phyloP scores from a whole-genome alignment of 2,113 vertebrate species.

The Proterorhinus semilunaris region DNA sequence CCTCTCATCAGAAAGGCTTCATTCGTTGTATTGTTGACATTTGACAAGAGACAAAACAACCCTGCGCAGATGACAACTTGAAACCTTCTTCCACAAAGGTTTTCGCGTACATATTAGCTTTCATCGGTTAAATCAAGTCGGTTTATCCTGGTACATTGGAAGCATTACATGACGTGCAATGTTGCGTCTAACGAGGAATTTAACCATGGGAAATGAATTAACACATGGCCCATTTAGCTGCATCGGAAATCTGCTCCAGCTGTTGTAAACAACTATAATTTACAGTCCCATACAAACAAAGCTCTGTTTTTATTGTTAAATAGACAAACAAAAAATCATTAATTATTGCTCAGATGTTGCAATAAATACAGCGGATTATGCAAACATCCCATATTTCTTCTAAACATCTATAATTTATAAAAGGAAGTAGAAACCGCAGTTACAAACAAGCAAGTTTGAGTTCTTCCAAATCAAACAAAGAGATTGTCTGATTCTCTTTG shows the following conservation, averaged over 20 bases:
- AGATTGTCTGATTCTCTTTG: no score
- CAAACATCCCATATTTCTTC: not conserved
- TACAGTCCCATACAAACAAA: not conserved
- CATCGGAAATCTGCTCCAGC: not conserved
- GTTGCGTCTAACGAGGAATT: not conserved
- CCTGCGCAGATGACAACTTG: no score
- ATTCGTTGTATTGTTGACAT: no score
- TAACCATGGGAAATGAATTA: not conserved
- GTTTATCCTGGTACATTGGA: not conserved
- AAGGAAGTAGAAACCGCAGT: not conserved
- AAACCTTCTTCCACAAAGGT: no score
- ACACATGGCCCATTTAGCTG: not conserved
- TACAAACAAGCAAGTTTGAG: not conserved
- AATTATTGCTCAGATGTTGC: conserved; percentile 4
- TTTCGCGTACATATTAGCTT: no score
- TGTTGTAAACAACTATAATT: conserved; percentile 3
- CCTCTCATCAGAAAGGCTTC: no score
- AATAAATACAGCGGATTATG: not conserved
- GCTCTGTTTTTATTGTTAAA: conserved; percentile 7
- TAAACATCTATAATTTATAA: not conserved
- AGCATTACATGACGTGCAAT: not conserved
- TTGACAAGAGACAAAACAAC: no score
- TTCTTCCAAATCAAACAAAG: not conserved
- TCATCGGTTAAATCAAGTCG: not conserved
- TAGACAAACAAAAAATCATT: not conserved